Conservation (phyloP, 1,140 invertebrate species). For the Ctenoplectra terminalis region DNA sequence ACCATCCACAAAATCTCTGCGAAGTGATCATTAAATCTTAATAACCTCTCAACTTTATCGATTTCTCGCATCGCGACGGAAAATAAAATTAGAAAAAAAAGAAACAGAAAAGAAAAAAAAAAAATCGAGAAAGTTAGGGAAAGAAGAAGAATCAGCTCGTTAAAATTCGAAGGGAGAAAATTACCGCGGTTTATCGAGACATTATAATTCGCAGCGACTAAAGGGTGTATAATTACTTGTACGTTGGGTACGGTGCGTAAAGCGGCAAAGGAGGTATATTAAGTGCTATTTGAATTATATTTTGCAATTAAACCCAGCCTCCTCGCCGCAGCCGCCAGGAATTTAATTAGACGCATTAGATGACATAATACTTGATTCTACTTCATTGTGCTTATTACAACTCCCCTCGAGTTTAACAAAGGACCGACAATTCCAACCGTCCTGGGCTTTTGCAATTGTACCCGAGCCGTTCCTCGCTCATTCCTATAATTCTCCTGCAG, state of each 20-base stretch:
- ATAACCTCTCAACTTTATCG: neutral
- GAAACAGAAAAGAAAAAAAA: neutral
- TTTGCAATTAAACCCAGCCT: conserved; percentile 43
- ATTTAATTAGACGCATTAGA: conserved; percentile 54
- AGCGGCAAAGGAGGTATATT: conserved; percentile 7
- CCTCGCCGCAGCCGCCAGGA: conserved; percentile 7
- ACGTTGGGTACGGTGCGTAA: neutral
- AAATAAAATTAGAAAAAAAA: neutral
- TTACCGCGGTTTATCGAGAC: conserved; percentile 12
- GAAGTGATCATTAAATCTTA: neutral
- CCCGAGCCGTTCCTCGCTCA: neutral
- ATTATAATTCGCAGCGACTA: neutral
- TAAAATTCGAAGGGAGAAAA: neutral
- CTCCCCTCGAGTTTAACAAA: conserved; percentile 39
- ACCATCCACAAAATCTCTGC: neutral
- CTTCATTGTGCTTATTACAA: conserved; percentile 49
- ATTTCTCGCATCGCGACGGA: neutral
- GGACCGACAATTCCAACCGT: conserved; percentile 38
- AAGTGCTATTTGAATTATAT: conserved; percentile 43
- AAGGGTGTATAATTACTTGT: conserved; percentile 12
- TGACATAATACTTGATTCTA: conserved; percentile 51
- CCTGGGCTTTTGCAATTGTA: conserved; percentile 44
- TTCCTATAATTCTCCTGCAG: conserved; percentile 41
- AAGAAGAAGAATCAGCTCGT: neutral
- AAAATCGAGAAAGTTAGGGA: neutral